Evolutionary conservation across 2,797 vertebrate species (phyloP).

Genomic region (Synanceia verrucosa): DNA sequence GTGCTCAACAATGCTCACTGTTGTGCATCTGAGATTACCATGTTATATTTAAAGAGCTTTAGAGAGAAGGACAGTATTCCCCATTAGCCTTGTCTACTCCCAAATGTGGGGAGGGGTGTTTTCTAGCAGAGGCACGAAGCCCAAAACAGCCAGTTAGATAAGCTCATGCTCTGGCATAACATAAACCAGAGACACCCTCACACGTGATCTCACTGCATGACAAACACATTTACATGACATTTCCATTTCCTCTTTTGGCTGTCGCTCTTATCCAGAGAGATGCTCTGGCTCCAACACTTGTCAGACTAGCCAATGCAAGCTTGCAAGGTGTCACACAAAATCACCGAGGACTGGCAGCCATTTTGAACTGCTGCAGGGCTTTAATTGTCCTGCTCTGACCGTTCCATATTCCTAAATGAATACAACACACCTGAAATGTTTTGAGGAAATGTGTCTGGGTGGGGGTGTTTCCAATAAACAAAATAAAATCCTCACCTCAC

Average conservation of each 20-base stretch:
- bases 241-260: slow-evolving; percentile 66
- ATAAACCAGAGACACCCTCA: slow-evolving; percentile 45
- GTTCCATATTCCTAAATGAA: not conserved
- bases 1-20: too few relatives aligned
- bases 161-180: slow-evolving; percentile 46
- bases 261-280: slow-evolving; percentile 18
- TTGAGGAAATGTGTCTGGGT: not conserved
- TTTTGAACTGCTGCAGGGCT: slow-evolving; percentile 47
- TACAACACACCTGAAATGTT: not conserved
- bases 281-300: slow-evolving; percentile 23
- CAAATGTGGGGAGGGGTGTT: slow-evolving; percentile 29
- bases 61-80: not conserved
- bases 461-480: not conserved
- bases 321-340: slow-evolving; percentile 34
- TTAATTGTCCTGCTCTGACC: not conserved
- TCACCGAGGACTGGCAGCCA: slow-evolving; percentile 33
- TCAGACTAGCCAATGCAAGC: slow-evolving; percentile 19
- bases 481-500: slow-evolving; percentile 6
- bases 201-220: slow-evolving; percentile 54
- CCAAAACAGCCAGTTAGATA: slow-evolving; percentile 44
- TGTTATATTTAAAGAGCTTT: not conserved
- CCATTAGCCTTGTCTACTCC: slow-evolving; percentile 3
- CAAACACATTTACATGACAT: slow-evolving; percentile 68
- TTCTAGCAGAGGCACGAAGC: slow-evolving; percentile 15
- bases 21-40: slow-evolving; percentile 1